These are phyloP conservation scores for Pipistrellus pipistrellus DNA, from an alignment of 2,797 vertebrate species.

Conservation along the genomic window DNA sequence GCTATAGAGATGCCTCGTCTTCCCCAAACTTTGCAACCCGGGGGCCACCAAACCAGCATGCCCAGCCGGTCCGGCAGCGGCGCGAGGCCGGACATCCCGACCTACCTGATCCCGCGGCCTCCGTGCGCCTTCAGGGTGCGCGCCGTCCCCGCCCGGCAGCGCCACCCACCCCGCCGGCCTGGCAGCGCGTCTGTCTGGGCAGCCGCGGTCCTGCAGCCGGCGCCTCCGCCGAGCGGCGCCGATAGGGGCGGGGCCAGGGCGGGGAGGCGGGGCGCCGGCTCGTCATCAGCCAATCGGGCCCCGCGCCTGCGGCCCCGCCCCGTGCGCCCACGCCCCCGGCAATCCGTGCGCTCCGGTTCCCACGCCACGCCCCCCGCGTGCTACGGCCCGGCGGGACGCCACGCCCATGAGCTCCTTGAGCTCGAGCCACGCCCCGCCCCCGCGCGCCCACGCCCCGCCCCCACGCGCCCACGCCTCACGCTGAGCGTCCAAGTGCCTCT, in stretches of 20 bases:
- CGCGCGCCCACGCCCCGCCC: not conserved
- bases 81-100: not conserved
- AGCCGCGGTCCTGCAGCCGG: constrained; percentile 46
- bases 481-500: not conserved
- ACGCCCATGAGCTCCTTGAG: not conserved
- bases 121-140: constrained; percentile 48
- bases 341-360: not conserved
- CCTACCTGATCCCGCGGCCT: constrained; percentile 60
- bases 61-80: not conserved
- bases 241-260: not conserved
- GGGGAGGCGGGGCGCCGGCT: constrained; percentile 69
- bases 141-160: constrained; percentile 50
- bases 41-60: not conserved
- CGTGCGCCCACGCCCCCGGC: not conserved
- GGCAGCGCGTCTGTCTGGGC: not conserved
- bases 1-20: not conserved
- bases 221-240: constrained; percentile 1
- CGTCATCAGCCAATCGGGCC: constrained; percentile 55
- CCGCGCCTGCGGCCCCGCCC: not conserved
- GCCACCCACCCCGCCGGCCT: constrained; percentile 74
- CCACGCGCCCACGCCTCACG: not conserved
- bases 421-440: not conserved
- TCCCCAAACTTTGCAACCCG: constrained; percentile 74
- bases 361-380: not conserved
- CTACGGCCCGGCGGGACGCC: not conserved